Evolutionary conservation across 1,140 invertebrate genomes (phyloP), one percentile per base, ranked within the genome.

Genomic region (Cyclina sinensis): DNA sequence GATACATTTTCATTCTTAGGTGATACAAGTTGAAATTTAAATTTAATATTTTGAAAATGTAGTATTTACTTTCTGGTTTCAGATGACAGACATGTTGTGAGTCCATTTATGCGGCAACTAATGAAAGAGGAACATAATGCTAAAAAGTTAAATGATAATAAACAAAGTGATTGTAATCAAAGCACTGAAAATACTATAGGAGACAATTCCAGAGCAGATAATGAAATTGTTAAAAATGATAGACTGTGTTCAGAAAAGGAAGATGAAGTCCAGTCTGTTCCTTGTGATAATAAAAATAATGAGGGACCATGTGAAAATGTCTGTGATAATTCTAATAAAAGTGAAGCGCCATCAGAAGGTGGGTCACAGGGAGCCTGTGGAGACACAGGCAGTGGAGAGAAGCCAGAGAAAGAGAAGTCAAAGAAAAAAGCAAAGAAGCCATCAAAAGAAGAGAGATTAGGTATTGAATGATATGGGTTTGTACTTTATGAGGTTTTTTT

Each of bases 61-160:
- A n/a, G n/a, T n/a, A n/a, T n/a, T n/a, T n/a, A 43, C 43, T 5
- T 80, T 68, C 51, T 43, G 86, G 37, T 91, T 91, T 70, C 88
- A 94, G 93, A 94, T 21, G 91, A 84, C 16, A 88, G 88, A 57
- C 80, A 83, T 81, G 65, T 91, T 32, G 51, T 88, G 18, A 94
- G 92, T 89, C 90, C 92, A 30, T 93, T 92, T 84, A 86, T 93
- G 39, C 86, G 84, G 73, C 91, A 94, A 27, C 76, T 94, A n/a
- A 93, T 94, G 93, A 80, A 91, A 59, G 91, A 94, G 82, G 89
- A 93, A 88, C 70, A 90, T 82, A 51, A 89, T 68, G 32, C 32
- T 54, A 79, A 85, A 76, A 62, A 84, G 62, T 37, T n/a, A 65
- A 87, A 48, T 30, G 59, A 57, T 0, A 21, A 12, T 4, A 54